phyloP scores from a whole-genome alignment of 1,140 invertebrate species.

The Oryzaephilus surinamensis region DNA sequence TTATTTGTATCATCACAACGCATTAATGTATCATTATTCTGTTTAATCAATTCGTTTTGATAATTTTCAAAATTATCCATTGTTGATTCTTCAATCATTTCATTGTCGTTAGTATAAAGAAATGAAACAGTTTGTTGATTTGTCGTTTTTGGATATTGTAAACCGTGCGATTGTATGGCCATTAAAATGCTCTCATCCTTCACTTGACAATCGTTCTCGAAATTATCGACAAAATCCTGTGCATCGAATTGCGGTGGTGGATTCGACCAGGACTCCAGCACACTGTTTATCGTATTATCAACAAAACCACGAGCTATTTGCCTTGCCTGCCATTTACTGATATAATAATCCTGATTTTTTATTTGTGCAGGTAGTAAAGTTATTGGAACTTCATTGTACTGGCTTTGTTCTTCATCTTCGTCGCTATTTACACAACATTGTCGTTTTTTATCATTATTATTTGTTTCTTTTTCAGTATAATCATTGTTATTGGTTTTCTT shows the following conservation, averaged over 20 bases:
- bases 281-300: conserved; percentile 60
- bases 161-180: conserved; percentile 51
- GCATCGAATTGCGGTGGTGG: conserved; percentile 44
- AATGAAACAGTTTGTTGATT: neutral
- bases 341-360: conserved; percentile 41
- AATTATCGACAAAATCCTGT: conserved; percentile 42
- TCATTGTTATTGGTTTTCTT: conserved; percentile 5
- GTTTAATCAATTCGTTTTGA: conserved; percentile 10
- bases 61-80: conserved; percentile 17
- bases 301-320: conserved; percentile 58
- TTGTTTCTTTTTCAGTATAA: conserved; percentile 15
- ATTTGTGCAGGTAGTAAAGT: conserved; percentile 19
- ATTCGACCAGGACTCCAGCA: conserved; percentile 50
- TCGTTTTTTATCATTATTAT: conserved; percentile 18
- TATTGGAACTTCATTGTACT: conserved; percentile 27
- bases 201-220: conserved; percentile 44
- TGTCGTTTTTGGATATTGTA: conserved; percentile 33
- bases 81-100: conserved; percentile 10
- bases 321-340: conserved; percentile 54
- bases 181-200: conserved; percentile 55
- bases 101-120: neutral
- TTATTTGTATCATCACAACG: conserved; percentile 10
- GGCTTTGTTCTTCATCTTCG: too few relatives aligned
- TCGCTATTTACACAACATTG: conserved; percentile 9
- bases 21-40: conserved; percentile 3